Base-by-base conservation (phyloP, 1,140 invertebrate genomes). In the Prorops nasuta region DNA sequence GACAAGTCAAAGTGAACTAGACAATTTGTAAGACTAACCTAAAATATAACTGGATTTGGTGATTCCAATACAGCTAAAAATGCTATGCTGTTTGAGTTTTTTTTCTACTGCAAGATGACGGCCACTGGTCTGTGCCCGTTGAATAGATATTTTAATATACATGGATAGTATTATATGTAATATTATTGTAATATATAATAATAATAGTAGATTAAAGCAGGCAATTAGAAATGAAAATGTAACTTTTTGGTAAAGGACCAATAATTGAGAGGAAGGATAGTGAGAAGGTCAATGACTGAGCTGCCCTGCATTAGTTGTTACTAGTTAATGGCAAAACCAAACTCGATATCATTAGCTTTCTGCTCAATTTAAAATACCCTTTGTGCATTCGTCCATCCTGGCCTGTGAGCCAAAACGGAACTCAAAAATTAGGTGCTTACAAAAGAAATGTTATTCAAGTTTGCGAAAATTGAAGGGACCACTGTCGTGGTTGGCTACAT, bases 141-240 rank as follows among this genome's bases (percentile, higher is more conserved):
- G 58, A 45, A 56, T 60, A 56, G 57, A 73, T 76, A 77, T 76
- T 77, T 76, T 77, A 76, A 71, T 76, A 77, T 69, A 71, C 71
- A 61, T 68, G 65, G 58, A 77, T 74, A 74, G 71, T 74, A 75
- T 75, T 75, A 75, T 72, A 65, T 76, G 74, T 77, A 77, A 77
- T 76, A 77, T 76, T 74, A 74, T 71, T 76, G 72, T 74, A 76
- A 77, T 74, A 76, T 76, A 77, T 74, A 68, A 24, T 31, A 35
- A 32, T 54, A n/a, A 69, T 62, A 34, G 39, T 62, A 64, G 48
- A 47, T 52, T 22, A 60, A 57, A 64, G 51, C 24, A 44, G 44
- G 52, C 47, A 56, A 51, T 36, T 42, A 55, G 36, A 55, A 21
- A 28, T 18, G 34, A 48, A 55, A 42, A 49, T 39, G 49, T 48